These are phyloP conservation scores for Phoeniculus purpureus DNA, from an alignment of 2,797 vertebrate species.

Conservation along the genomic window DNA sequence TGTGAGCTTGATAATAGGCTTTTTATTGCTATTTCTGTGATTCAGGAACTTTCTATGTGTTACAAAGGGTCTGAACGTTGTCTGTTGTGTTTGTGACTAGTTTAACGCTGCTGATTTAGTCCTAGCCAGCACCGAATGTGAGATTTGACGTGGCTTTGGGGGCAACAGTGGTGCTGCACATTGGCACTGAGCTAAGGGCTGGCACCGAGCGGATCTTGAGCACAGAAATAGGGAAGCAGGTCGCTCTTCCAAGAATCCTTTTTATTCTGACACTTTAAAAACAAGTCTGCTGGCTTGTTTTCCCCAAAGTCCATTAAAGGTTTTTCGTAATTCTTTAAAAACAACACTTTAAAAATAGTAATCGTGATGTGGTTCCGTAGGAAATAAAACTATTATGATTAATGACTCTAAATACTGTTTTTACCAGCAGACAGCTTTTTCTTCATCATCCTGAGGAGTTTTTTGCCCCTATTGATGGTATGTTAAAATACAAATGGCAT, in stretches of 20 bases:
- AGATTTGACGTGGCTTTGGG: conserved; percentile 20
- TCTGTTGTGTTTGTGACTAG: not conserved
- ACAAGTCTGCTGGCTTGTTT: conserved; percentile 53
- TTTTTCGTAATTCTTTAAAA: conserved; percentile 47
- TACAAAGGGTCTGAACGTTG: not conserved
- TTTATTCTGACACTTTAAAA: conserved; percentile 55
- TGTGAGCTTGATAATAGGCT: not conserved
- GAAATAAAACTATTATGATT: conserved; percentile 40
- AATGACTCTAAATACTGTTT: not conserved
- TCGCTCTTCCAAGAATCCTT: conserved; percentile 46
- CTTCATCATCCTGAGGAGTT: not conserved
- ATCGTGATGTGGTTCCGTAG: conserved; percentile 9
- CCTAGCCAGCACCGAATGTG: not conserved
- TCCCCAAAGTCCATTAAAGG: conserved; percentile 23
- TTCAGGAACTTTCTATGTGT: not conserved
- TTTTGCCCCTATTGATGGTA: not conserved
- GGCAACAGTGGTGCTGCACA: not conserved
- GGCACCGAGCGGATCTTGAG: not conserved
- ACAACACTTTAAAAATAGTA: conserved; percentile 48
- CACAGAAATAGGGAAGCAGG: not conserved
- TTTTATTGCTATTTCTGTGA: not conserved
- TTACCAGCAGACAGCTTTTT: conserved; percentile 7
- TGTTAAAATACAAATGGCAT: not conserved
- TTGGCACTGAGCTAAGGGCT: not conserved
- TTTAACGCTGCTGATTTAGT: not conserved